Base-by-base conservation (phyloP, 92 coral and sea anemone genomes). In the Umimayanthus kanabou region DNA sequence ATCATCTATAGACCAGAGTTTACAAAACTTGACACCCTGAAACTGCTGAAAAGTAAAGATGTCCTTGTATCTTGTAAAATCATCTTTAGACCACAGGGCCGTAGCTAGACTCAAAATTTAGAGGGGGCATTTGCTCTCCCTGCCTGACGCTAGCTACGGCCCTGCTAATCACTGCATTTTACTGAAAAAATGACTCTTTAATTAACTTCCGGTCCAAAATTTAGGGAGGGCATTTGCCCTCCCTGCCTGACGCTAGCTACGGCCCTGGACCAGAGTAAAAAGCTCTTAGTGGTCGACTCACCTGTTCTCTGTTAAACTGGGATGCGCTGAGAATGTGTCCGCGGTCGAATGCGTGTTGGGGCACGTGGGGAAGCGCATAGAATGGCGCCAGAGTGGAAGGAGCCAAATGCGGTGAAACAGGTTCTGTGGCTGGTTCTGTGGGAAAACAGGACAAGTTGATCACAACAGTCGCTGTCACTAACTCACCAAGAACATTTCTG, bases 281-380 rank as follows among this genome's bases (percentile, higher is more conserved):
- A 15, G 78, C 6, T 29, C 45, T 33, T 3, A 28, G n/a, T 14
- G 10, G 58, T 14, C 9, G n/a, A 29, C 77, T 43, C 15, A 83
- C 87, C 78, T 83, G 87, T 53, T 83, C 87, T 45, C 87, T 83
- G 65, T 42, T 83, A 43, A 83, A 83, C 87, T 83, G 87, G 42
- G 78, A 42, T 47, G 87, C 87, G 61, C 87, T 83, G 25, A 83
- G 87, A 70, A 83, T 70, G 87, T 83, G 87, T 40, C 77, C 78
- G 42, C 87, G 87, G 42, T 83, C 87, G 16, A 83, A 83, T 18
- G 77, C 87, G 39, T 83, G 87, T 50, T 69, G 87, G 6, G 87
- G 87, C 16, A 70, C 78, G 66, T 69, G 77, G 10, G 87, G 87
- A 9, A 83, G 64, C 39, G 77, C 78, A 45, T 83, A 42, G 64